Conservation (phyloP, 2,797 vertebrate species). For the Steatocranus sp. region DNA sequence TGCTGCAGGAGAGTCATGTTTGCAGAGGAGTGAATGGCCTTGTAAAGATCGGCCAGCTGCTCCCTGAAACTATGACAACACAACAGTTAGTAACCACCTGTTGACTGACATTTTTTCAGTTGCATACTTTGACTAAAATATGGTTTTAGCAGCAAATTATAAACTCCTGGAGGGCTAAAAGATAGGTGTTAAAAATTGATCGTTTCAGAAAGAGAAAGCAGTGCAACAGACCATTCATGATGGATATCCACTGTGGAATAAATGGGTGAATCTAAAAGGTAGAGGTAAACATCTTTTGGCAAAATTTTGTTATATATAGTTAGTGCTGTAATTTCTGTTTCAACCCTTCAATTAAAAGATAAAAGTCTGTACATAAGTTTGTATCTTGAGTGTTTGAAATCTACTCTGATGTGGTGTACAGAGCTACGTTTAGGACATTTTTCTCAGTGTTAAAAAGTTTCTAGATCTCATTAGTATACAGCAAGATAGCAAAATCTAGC, state of each 20-base stretch:
- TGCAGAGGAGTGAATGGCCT: conserved; percentile 63
- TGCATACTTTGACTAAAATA: background rate
- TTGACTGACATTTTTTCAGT: background rate
- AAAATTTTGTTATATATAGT: background rate
- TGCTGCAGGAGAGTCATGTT: conserved; percentile 63
- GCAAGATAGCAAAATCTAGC: background rate
- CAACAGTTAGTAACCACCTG: background rate
- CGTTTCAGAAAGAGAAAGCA: background rate
- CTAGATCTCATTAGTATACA: background rate
- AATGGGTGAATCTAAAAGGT: background rate
- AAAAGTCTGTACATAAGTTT: background rate
- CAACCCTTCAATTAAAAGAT: background rate
- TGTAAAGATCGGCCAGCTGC: conserved; percentile 69
- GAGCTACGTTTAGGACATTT: background rate
- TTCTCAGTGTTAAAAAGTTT: background rate
- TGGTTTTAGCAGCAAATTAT: background rate
- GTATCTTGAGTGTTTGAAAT: background rate
- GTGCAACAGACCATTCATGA: background rate
- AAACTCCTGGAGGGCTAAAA: background rate
- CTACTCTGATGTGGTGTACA: background rate
- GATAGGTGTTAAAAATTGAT: background rate
- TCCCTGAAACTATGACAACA: conserved; percentile 58
- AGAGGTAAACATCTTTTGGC: background rate
- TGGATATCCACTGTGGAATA: background rate
- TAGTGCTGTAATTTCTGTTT: background rate